A percentile compares a stretch with the other conserved stretches of the same genome.
These are phyloP conservation scores for Pygoscelis adeliae DNA, from an alignment of 2,113 vertebrate species.

Conservation along the genomic window DNA sequence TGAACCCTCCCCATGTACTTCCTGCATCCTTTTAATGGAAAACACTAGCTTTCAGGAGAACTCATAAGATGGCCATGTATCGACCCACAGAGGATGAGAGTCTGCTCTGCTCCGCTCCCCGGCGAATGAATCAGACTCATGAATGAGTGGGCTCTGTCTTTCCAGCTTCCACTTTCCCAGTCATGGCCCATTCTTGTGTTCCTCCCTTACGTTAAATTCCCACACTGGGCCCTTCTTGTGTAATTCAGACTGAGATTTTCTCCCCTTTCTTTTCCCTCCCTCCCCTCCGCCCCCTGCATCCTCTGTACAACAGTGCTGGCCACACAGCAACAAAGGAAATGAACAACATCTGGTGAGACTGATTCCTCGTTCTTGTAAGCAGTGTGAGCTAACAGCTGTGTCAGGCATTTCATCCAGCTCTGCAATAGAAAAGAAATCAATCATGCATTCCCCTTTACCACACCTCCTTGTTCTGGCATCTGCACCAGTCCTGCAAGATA, in stretches of 20 bases:
- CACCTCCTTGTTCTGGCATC: constrained; percentile 32
- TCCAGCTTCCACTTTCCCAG: constrained; percentile 14
- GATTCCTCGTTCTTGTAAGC: constrained; percentile 60
- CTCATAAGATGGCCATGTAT: background rate
- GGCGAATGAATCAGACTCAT: background rate
- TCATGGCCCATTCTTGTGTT: background rate
- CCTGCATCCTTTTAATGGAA: constrained; percentile 8
- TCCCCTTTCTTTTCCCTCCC: constrained; percentile 22
- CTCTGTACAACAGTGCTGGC: constrained; percentile 62
- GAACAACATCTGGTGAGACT: constrained; percentile 63
- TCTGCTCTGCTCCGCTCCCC: background rate
- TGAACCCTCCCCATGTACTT: background rate
- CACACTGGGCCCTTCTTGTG: constrained; percentile 51
- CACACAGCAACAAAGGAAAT: constrained; percentile 75
- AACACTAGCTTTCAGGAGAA: background rate
- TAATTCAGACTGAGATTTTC: constrained; percentile 37
- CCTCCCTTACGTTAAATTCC: constrained; percentile 21
- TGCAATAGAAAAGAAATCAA: constrained; percentile 60
- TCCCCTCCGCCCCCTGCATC: background rate
- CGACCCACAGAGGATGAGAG: background rate
- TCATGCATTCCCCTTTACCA: constrained; percentile 39
- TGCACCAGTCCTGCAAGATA: background rate
- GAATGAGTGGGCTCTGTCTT: background rate
- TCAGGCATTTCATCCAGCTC: constrained; percentile 62
- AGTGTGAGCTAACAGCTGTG: constrained; percentile 53